A percentile compares a stretch with the other conserved stretches of the same genome.
phyloP scores from a whole-genome alignment of 1,140 invertebrate genomes.

The Bursaphelenchus mucronatus region DNA sequence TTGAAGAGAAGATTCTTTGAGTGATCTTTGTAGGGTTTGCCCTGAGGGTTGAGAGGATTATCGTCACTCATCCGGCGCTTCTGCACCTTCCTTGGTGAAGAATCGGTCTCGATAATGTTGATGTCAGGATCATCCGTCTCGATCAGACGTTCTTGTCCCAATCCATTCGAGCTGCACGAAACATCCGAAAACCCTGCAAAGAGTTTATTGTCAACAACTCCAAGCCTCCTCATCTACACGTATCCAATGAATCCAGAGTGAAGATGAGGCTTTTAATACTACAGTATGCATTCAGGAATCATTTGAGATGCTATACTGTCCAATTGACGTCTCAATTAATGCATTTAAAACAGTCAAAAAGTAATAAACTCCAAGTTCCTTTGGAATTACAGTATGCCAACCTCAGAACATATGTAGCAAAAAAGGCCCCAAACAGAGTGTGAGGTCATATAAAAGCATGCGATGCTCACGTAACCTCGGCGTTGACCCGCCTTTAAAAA shows the following conservation, averaged over 20 bases:
- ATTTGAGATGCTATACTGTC: constrained; percentile 2
- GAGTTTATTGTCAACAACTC: not conserved
- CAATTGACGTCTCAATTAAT: not conserved
- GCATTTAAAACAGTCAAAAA: no score
- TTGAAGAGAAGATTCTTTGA: constrained; percentile 41
- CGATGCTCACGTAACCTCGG: no score
- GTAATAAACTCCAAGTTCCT: no score
- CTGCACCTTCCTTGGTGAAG: constrained; percentile 4
- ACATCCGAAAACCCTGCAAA: constrained; percentile 1
- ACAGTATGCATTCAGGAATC: constrained; percentile 9
- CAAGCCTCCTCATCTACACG: not conserved
- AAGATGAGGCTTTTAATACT: not conserved
- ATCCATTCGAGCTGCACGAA: constrained; percentile 8
- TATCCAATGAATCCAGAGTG: no score
- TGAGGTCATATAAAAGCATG: no score
- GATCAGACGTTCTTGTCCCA: constrained; percentile 19
- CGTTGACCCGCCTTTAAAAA: no score
- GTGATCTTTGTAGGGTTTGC: constrained; percentile 33
- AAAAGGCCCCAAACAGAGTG: no score
- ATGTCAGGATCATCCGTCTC: constrained; percentile 32
- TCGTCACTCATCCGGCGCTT: constrained; percentile 11
- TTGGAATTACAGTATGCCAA: no score
- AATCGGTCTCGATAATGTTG: constrained; percentile 28
- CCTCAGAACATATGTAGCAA: no score
- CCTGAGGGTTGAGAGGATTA: constrained; percentile 3